Conservation (phyloP, 2,797 vertebrate genomes). For the Phoeniculus purpureus region DNA sequence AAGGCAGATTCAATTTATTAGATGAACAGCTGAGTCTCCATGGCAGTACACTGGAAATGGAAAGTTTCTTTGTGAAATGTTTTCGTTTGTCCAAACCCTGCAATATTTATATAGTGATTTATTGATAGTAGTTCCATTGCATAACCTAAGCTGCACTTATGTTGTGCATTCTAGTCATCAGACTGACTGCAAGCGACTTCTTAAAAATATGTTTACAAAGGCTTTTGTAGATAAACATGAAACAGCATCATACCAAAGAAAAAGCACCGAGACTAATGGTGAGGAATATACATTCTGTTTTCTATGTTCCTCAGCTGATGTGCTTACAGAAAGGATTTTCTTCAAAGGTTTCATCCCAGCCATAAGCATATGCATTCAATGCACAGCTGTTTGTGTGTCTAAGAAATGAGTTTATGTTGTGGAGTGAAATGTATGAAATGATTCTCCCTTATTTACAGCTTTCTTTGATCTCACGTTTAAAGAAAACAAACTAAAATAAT, state of each 20-base stretch:
- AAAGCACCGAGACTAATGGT: conserved; percentile 10
- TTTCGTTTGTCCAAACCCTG: not conserved
- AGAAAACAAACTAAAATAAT: conserved; percentile 19
- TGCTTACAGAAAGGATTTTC: conserved; percentile 45
- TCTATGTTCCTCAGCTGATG: conserved; percentile 27
- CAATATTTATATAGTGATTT: not conserved
- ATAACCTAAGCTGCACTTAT: not conserved
- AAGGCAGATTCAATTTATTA: not conserved
- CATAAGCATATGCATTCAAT: conserved; percentile 30
- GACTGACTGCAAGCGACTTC: not conserved
- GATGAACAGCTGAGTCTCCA: not conserved
- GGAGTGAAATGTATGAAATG: conserved; percentile 30
- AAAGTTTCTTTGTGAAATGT: not conserved
- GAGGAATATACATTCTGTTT: conserved; percentile 42
- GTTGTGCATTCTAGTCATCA: conserved; percentile 31
- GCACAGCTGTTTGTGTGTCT: conserved; percentile 14
- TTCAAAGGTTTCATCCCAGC: conserved; percentile 56
- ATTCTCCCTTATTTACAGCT: not conserved
- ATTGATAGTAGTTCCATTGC: not conserved
- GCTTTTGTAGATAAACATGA: conserved; percentile 46
- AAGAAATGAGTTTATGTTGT: no score
- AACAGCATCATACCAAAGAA: conserved; percentile 21
- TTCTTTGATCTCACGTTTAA: conserved; percentile 41
- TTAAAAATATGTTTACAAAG: conserved; percentile 49
- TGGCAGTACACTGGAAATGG: not conserved